Percentiles rank a stretch among this genome's conserved stretches.
Conservation (phyloP, 2,113 vertebrate species). For the Triplophysa tibetana region DNA sequence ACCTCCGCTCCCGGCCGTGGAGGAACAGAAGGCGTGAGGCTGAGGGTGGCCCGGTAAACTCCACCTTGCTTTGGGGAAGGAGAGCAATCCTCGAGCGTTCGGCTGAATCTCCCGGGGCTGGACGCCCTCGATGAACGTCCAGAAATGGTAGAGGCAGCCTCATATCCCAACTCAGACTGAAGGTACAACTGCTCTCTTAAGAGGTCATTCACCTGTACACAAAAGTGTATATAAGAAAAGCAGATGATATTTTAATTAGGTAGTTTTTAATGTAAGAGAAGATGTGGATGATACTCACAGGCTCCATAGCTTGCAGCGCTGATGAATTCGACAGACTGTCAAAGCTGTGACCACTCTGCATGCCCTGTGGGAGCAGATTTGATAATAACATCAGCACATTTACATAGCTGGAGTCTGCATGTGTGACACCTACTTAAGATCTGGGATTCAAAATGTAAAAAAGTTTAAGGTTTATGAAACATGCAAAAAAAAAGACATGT, state of each 20-base stretch:
- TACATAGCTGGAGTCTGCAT: too few relatives aligned
- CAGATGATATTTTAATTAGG: not conserved
- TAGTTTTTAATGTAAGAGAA: not conserved
- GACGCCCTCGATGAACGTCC: conserved; percentile 81
- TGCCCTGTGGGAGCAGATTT: conserved; percentile 70
- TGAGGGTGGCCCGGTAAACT: conserved; percentile 84
- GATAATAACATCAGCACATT: not conserved
- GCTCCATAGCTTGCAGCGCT: conserved; percentile 87
- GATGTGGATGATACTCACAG: conserved; percentile 75
- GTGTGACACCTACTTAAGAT: not conserved
- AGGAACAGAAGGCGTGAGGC: conserved; percentile 81
- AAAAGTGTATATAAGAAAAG: not conserved
- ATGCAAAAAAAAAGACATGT: too few relatives aligned
- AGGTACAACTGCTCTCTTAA: conserved; percentile 89
- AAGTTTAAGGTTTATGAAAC: too few relatives aligned
- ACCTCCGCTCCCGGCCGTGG: conserved; percentile 66
- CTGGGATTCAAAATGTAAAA: too few relatives aligned
- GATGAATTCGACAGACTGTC: conserved; percentile 82
- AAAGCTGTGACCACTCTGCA: conserved; percentile 80
- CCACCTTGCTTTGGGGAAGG: conserved; percentile 65
- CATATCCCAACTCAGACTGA: conserved; percentile 84
- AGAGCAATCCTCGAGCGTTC: conserved; percentile 59
- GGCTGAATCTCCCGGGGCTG: conserved; percentile 69
- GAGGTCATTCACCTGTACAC: conserved; percentile 84
- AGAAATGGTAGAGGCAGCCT: conserved; percentile 63